Conservation (phyloP, 2,888 invertebrate genomes). For the Drosophila meridionalis region DNA sequence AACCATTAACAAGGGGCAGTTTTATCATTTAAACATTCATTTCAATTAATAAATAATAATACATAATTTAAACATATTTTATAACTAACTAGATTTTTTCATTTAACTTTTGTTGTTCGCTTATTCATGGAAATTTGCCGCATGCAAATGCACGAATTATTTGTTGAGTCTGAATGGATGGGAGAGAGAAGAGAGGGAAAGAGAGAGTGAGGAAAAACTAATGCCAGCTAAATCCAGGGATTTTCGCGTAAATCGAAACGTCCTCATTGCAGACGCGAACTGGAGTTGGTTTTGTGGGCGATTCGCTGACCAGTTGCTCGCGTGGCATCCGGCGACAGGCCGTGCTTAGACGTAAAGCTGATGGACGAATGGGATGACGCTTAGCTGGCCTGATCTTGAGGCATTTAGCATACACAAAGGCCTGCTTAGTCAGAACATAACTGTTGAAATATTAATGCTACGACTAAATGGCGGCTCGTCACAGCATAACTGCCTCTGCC, state of each 20-base stretch:
- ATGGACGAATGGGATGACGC: slow-evolving; percentile 54
- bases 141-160: neutral
- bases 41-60: neutral
- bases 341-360: slow-evolving; percentile 51
- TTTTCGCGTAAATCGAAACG: slow-evolving; percentile 60
- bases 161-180: neutral
- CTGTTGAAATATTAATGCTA: slow-evolving; percentile 66
- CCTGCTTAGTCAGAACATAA: slow-evolving; percentile 50
- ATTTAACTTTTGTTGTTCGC: neutral
- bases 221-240: slow-evolving; percentile 60
- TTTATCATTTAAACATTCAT: too few species aligned
- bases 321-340: slow-evolving; percentile 37
- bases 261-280: slow-evolving; percentile 6
- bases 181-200: neutral
- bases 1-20: too few species aligned
- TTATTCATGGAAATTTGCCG: neutral
- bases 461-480: slow-evolving; percentile 36
- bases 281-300: neutral
- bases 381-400: slow-evolving; percentile 34
- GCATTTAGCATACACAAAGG: slow-evolving; percentile 47
- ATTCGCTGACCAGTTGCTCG: slow-evolving; percentile 22
- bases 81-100: neutral
- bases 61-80: neutral
- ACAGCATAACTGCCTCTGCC: slow-evolving; percentile 38
- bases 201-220: slow-evolving; percentile 23